Evolutionary conservation across 2,797 vertebrate genomes (phyloP), one percentile per base, ranked within the genome.

Genomic region (Ispidina lecontei): DNA sequence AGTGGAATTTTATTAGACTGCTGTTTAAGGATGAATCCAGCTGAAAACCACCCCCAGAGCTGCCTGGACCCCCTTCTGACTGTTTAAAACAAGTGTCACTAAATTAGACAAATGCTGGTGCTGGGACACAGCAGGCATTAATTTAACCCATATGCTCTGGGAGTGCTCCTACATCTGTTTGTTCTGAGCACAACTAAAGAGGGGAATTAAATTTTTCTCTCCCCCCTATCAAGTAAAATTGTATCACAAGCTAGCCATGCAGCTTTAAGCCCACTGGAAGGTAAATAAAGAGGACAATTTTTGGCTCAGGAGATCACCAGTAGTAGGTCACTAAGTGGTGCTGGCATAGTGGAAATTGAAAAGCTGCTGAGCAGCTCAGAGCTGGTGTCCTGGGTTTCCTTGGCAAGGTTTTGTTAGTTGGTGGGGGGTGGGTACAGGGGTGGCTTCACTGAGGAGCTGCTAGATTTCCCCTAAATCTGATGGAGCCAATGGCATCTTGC

Each of bases 81-180:
- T 92, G 80, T 90, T 93, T 92, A 79, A 90, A 92, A 78, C 83
- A 92, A 92, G 83, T 95, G 93, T 90, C 91, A 91, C 77, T 93
- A 95, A 95, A 94, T 91, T 94, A 96, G 92, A 95, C 81, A 93
- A 94, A 93, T 79, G 93, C 84, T 2, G 12, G 37, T 82, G 90
- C 90, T 95, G 94, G 88, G 83, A 59, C 94, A 70, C 94, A 96
- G 94, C 93, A 92, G 90, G 94, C 85, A 84, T 74, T 96, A 94
- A 96, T 96, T 96, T 95, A 96, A 96, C 93, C 90, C 95, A 95
- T 95, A 96, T 96, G 95, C 75, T 94, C 89, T 90, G 92, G 77
- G 80, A 96, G 56, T 49, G 64, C 81, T 94, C 49, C 71, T 90
- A 87, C 94, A 95, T 91, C 94, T 95, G 94, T 93, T 87, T 82